Evolutionary conservation across 1,140 invertebrate species (phyloP).

Genomic region (Bombus polaris): DNA sequence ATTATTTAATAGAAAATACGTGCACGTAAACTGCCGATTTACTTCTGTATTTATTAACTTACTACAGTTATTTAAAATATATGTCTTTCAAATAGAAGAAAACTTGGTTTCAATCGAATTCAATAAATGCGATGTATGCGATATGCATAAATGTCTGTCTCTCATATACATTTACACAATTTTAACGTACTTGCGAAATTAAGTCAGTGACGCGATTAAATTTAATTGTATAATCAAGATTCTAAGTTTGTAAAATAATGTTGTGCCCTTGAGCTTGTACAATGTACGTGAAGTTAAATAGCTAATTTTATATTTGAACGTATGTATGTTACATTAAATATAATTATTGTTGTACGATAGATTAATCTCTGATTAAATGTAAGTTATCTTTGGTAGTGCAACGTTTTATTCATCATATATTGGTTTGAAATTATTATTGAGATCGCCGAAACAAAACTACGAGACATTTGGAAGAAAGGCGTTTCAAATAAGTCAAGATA

Average conservation of each 20-base stretch:
- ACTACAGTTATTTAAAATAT: neutral
- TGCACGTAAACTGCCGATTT: neutral
- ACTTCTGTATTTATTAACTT: neutral
- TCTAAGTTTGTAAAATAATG: neutral
- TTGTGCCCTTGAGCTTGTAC: neutral
- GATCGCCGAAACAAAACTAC: neutral
- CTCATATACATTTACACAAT: no score
- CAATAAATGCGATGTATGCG: no score
- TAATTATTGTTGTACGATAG: neutral
- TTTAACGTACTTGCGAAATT: no score
- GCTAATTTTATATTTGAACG: neutral
- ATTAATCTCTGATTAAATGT: neutral
- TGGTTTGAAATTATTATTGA: no score
- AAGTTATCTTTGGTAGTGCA: neutral
- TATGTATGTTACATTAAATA: neutral
- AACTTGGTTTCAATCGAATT: no score
- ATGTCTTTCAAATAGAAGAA: neutral
- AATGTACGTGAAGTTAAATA: neutral
- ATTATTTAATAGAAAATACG: neutral
- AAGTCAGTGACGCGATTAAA: no score
- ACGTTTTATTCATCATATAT: neutral
- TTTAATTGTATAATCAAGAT: neutral
- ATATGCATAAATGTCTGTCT: no score
- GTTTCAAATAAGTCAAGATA: neutral
- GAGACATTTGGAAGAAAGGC: neutral